Percentiles rank a stretch among this genome's conserved stretches.
phyloP scores from a whole-genome alignment of 2,888 invertebrate genomes.

The Drosophila picticornis region DNA sequence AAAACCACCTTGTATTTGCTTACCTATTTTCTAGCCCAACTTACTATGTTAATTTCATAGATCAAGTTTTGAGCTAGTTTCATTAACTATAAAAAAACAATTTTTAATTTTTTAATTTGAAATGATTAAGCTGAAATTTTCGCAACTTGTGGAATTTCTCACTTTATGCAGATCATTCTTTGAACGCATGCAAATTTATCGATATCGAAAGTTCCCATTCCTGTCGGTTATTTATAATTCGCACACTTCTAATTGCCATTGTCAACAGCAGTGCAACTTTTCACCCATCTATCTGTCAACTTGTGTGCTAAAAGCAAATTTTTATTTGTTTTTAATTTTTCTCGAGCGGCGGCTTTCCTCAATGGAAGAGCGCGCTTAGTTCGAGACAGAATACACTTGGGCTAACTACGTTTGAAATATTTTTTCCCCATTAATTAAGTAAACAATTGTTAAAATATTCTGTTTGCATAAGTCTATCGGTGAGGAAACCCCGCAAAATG shows the following conservation, averaged over 20 bases:
- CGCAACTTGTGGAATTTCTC: slow-evolving; percentile 2
- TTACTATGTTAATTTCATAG: not conserved
- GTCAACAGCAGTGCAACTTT: slow-evolving; percentile 55
- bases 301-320: slow-evolving; percentile 45
- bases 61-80: not conserved
- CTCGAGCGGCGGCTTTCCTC: slow-evolving; percentile 9
- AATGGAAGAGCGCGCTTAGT: slow-evolving; percentile 43
- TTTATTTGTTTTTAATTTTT: slow-evolving; percentile 15
- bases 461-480: slow-evolving; percentile 39
- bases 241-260: slow-evolving; percentile 68
- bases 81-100: not conserved
- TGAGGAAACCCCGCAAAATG: slow-evolving; percentile 61
- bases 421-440: slow-evolving; percentile 68
- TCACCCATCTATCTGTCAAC: slow-evolving; percentile 28
- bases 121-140: not conserved
- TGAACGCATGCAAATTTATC: slow-evolving; percentile 46
- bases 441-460: slow-evolving; percentile 48
- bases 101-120: not conserved
- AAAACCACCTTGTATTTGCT: not conserved
- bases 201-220: slow-evolving; percentile 38
- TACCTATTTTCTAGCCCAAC: not conserved
- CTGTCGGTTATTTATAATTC: slow-evolving; percentile 30
- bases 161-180: slow-evolving; percentile 18
- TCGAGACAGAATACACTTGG: slow-evolving; percentile 26
- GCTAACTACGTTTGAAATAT: slow-evolving; percentile 35